These are phyloP conservation scores for Carcina quercana DNA, from an alignment of 2,888 invertebrate species.

Conservation along the genomic window DNA sequence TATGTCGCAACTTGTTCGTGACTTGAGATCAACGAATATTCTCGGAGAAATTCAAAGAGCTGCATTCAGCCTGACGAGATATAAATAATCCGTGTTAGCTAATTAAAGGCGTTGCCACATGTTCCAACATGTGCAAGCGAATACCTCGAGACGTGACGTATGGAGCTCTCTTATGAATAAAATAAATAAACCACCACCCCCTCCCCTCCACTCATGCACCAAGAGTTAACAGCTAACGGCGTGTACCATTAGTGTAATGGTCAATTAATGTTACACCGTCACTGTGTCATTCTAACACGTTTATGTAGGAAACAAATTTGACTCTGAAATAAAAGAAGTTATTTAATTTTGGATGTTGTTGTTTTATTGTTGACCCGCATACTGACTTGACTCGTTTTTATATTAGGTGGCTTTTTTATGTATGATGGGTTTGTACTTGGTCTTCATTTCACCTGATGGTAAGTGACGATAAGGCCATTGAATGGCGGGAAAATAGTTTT, in stretches of 20 bases:
- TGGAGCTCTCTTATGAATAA: constrained; percentile 21
- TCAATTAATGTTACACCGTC: constrained; percentile 67
- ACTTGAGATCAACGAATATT: neutral
- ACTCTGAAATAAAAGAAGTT: constrained; percentile 75
- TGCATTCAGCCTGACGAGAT: constrained; percentile 31
- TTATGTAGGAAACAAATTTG: constrained; percentile 73
- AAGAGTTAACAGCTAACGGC: constrained; percentile 44
- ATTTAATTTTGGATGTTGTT: constrained; percentile 69
- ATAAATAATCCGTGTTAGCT: constrained; percentile 46
- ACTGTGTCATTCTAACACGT: constrained; percentile 67
- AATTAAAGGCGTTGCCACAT: constrained; percentile 29
- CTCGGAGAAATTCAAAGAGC: too few species aligned
- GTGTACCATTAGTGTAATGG: constrained; percentile 64
- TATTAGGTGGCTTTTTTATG: too few species aligned
- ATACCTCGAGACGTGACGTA: constrained; percentile 26
- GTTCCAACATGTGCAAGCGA: constrained; percentile 19
- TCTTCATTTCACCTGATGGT: too few species aligned
- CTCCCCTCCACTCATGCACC: constrained; percentile 56
- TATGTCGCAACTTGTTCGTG: neutral
- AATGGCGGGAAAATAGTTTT: too few species aligned
- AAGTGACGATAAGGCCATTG: too few species aligned
- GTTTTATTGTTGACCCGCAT: constrained; percentile 44
- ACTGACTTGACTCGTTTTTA: too few species aligned
- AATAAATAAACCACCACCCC: constrained; percentile 35
- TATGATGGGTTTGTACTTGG: too few species aligned